Evolutionary conservation across 2,888 invertebrate genomes (phyloP), one percentile per base, ranked within the genome.

Genomic region (Drosophila demipolita): DNA sequence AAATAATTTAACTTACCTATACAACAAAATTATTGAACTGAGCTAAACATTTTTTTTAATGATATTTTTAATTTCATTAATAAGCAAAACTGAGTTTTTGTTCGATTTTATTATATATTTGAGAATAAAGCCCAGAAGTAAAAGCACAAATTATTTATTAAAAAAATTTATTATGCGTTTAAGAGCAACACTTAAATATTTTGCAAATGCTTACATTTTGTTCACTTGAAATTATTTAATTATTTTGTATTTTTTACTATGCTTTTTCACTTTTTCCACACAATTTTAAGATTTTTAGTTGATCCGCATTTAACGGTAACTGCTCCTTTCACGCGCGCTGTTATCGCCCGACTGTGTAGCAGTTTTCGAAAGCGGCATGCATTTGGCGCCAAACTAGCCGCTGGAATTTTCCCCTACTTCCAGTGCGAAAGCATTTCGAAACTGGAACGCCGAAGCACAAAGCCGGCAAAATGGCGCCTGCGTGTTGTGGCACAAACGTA

Each of bases 321-420:
- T 50, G 63, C 49, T 78, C 67, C 79, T 65, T 67, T 52, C 79
- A 53, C 82, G 72, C 70, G 86, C 85, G 78, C 72, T 82, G 73
- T 58, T 67, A 58, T 72, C 69, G 71, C 15, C 65, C 50, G 75
- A 86, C 83, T 88, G 75, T 53, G 35, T 12, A 32, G 48, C 61
- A 54, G 26, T 40, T 65, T 40, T 26, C 36, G 58, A 61, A 49
- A 50, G 49, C 52, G 20, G 57, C 7, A n/a, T 15, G 26, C 70
- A 75, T 78, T 83, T 83, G 88, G 86, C 86, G 86, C 83, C 86
- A 87, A 87, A 80, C n/a, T 58, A 58, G 54, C 23, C 29, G 29
- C 55, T 75, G 75, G 80, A 80, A 71, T 68, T 76, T 81, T 81
- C 83, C 75, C 83, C 61, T 32, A 5, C n/a, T 75, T 84, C 82